Base-by-base conservation (phyloP, 2,888 invertebrate species). In the Cheilosia grossa region DNA sequence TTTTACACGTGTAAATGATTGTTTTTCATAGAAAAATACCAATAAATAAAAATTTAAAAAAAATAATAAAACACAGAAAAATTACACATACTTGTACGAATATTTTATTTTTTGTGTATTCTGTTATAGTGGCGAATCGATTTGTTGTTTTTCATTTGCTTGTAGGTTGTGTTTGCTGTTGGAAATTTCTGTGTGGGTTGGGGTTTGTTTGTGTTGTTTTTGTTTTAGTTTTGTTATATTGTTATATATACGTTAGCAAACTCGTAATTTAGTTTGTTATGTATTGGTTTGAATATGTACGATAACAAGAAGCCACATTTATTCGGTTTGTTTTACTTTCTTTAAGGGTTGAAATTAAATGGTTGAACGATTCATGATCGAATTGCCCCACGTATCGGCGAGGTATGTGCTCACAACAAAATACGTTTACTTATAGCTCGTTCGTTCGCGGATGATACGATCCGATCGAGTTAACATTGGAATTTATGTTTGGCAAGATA, bases 1-100 rank as follows among this genome's bases (percentile, higher is more conserved):
- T 85, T 85, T 85, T 81, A 75, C 85, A 77, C 81, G 70, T 81
- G 85, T 85, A 85, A 81, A 83, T 83, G 83, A 75, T 83, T 83
- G 80, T 83, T 83, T 83, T 83, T 80, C 80, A 74, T 83, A 83
- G 83, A 83, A 83, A 74, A 83, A 83, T 80, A 83, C 79, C 56
- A 74, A 83, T 83, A 80, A 83, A 83, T 83, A 83, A 83, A 83
- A 79, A 58, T 64, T 53, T 64, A 70, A 83, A 83, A 80, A 83
- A 80, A 80, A 80, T 73, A 63, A 80, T 64, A 74, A 79, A 83
- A 75, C 74, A 74, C 80, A 66, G 61, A 79, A 67, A 82, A 72
- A 49, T 54, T 64, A 42, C 37, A 77, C 49, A 75, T 33, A 61
- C 17, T 15, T 1, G 40, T 63, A 27, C 10, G 47, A 24, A 53